Percentiles rank a stretch among this genome's conserved stretches.
These are phyloP conservation scores for Antennarius striatus DNA, from an alignment of 2,113 vertebrate species.

Conservation along the genomic window DNA sequence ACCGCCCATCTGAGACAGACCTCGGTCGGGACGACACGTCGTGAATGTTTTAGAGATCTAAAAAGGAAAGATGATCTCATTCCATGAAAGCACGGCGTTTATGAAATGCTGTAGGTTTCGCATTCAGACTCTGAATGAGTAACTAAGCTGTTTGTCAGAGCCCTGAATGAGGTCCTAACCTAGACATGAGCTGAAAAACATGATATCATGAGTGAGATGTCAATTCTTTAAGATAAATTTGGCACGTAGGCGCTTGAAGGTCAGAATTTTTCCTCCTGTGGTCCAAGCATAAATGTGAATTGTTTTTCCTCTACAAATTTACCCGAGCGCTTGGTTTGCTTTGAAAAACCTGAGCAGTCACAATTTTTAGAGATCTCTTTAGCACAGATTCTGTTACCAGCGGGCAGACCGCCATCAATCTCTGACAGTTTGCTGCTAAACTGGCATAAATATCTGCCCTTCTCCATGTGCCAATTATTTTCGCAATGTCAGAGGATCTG, in stretches of 20 bases:
- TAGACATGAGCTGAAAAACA: conserved; percentile 44
- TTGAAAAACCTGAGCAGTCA: conserved; percentile 58
- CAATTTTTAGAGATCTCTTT: conserved; percentile 56
- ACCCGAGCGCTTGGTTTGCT: conserved; percentile 41
- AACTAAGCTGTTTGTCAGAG: conserved; percentile 50
- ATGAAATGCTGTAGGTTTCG: conserved; percentile 48
- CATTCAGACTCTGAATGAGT: conserved; percentile 42
- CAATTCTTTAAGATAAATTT: conserved; percentile 23
- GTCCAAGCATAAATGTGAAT: conserved; percentile 16
- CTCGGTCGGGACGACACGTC: conserved; percentile 16
- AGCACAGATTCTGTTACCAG: conserved; percentile 63
- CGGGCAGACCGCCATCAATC: conserved; percentile 60
- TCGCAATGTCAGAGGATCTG: conserved; percentile 58
- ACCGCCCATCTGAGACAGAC: too few species aligned
- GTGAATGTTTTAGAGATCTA: conserved; percentile 29
- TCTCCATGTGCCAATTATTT: conserved; percentile 60
- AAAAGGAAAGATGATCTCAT: conserved; percentile 46
- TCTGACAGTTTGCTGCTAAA: conserved; percentile 65
- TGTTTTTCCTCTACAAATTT: conserved; percentile 50
- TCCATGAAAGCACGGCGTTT: conserved; percentile 37
- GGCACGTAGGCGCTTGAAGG: conserved; percentile 38
- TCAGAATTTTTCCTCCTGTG: conserved; percentile 37
- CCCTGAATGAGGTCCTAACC: conserved; percentile 43
- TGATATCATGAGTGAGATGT: conserved; percentile 29
- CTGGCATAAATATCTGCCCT: conserved; percentile 69